Evolutionary conservation across 2,888 invertebrate genomes (phyloP), one percentile per base, ranked within the genome.

Genomic region (Amiota mariae): DNA sequence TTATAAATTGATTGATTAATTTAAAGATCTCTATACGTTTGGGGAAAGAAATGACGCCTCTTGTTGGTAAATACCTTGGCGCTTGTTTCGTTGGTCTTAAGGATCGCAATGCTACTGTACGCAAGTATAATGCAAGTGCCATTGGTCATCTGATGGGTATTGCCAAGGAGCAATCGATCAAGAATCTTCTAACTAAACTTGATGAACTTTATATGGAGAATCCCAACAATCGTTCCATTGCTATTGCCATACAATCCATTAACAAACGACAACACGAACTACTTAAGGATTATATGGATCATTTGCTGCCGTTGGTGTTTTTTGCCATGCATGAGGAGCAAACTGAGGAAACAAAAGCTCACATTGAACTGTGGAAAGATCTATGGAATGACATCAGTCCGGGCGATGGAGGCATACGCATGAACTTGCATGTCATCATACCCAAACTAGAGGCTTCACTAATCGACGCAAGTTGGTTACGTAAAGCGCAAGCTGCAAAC

Each of bases 351-450:
- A 92, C 92, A 76, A 91, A 91, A 78, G 85, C 85, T 12, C 93
- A 93, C 12, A 91, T 94, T 76, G 94, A 95, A 84, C 90, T 94
- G 76, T 98, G 95, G 94, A 95, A 94, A 77, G 97, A 97, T 87
- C 92, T 97, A 57, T 98, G 97, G 97, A 92, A 93, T 64, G 97
- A 97, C 86, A 93, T 95, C 49, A 94, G 96, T 77, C 96, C 96
- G n/a, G 95, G 95, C n/a, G 97, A 96, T 90, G 93, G 93, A 67
- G 97, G 96, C 57, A 94, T 97, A 78, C 92, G 93, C 46, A 93
- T 94, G 76, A 95, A 97, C 88, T 89, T 96, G 75, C 91, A 92
- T 66, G 93, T 93, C 70, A 95, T 97, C 72, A 92, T 95, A 67
- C 91, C 91, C 56, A 93, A 94, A 79, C 91, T 96, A 11, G 93